Evolutionary conservation across 2,888 invertebrate species (phyloP), one percentile per base, ranked within the genome.

Genomic region (Dynastes grantii): DNA sequence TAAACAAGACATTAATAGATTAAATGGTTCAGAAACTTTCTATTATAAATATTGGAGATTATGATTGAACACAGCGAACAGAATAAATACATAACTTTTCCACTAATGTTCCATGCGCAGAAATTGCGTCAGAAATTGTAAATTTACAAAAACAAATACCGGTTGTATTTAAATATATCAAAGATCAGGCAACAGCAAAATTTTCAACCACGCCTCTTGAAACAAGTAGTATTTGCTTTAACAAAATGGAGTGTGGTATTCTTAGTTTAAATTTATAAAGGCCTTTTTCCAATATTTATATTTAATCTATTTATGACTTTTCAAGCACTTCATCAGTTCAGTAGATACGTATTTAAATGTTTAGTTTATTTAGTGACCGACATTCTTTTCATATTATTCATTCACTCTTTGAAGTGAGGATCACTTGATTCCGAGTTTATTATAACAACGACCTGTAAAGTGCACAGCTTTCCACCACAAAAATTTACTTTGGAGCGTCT

Each of bases 1-100:
- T 67, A 76, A 76, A 76, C 76, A 76, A 76, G 68, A 76, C 76
- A 61, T 37, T 55, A 73, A 58, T 45, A 75, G 73, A 75, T 45
- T 40, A 75, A 75, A 75, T 61, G 55, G 45, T 61, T 37, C 40
- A 22, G 22, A 75, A 75, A 75, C 61, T 45, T 49, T 61, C 73
- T 75, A 61, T 75, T 75, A 75, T 75, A 75, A 75, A 75, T 75
- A 75, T 61, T 61, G 71, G 32, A 71, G 32, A 53, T 71, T 55
- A 55, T 55, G n/a, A 55, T 55, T 55, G 55, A 55, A 55, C 55
- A 55, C 6, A 22, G 22, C 16, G n/a, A 55, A 55, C 6, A 55
- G 55, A 6, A 55, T 55, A 55, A 55, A n/a, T 55, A 16, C n/a
- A 55, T 16, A 55, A 55, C 6, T 3, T 16, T 55, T 45, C 8